Evolutionary conservation across 2,113 vertebrate genomes (phyloP).

Genomic region (Leptosomus discolor): DNA sequence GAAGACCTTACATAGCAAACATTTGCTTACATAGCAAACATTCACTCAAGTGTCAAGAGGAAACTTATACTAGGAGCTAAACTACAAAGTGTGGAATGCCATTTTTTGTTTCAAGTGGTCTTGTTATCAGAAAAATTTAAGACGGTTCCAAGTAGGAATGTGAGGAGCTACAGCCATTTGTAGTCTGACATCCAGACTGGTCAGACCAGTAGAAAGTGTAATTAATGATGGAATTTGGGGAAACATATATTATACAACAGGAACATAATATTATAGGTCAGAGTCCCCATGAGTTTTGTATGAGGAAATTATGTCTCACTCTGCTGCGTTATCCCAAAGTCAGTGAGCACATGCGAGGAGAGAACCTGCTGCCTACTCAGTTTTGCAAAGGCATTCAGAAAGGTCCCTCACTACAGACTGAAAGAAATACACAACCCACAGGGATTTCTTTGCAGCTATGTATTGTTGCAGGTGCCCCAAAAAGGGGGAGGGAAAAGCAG

Average conservation of each 20-base stretch:
- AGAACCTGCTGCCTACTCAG: not conserved
- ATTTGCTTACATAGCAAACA: too few species aligned
- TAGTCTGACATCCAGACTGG: not conserved
- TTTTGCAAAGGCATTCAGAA: not conserved
- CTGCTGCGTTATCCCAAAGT: not conserved
- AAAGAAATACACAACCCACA: not conserved
- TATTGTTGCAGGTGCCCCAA: not conserved
- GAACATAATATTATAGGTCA: not conserved
- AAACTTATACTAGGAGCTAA: not conserved
- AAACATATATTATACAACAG: not conserved
- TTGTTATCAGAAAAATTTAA: not conserved
- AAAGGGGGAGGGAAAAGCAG: not conserved
- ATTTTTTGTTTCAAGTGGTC: not conserved
- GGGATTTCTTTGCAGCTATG: not conserved
- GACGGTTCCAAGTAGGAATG: not conserved
- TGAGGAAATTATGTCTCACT: not conserved
- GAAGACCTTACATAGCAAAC: not conserved
- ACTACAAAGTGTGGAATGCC: not conserved
- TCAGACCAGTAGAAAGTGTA: not conserved
- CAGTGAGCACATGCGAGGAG: not conserved
- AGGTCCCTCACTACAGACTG: not conserved
- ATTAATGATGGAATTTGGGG: not conserved
- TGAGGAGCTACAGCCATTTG: not conserved
- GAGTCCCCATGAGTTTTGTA: not conserved
- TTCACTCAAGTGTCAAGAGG: not conserved